Base-by-base conservation (phyloP, 2,797 vertebrate species). In the Thaleichthys pacificus region DNA sequence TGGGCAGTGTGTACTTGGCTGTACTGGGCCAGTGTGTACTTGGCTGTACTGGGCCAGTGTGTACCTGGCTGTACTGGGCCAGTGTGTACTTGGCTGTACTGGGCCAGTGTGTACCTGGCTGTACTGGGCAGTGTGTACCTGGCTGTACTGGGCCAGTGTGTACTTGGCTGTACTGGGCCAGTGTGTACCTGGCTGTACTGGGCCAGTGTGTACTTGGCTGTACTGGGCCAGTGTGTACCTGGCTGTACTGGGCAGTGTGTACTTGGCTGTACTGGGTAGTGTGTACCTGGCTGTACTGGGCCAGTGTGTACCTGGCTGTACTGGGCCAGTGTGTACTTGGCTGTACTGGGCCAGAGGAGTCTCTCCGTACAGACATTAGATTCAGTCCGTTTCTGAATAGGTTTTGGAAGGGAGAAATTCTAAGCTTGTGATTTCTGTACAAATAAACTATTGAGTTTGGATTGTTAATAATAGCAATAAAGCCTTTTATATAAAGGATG, bases 321-420 rank as follows among this genome's bases (percentile, higher is more conserved):
- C 35, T 35, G 35, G 8, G 35, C 35, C 35, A 6, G 35, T 7
- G 35, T 35, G 35, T 35, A 0, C 15, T 15, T 14, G 26, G 26
- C 42, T 47, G 14, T 60, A 38, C 58, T 63, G 47, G 62, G 30
- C 24, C 15, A 60, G 63, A 30, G 54, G 24, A 30, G 66, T 49
- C 64, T 17, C 56, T 66, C 21, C 17, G 24, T 42, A 60, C 74
- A 69, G 70, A 82, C 81, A 81, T 85, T 35, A 35, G 8, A 8
- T 35, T 8, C 32, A 35, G 32, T 35, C 32, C 1, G 11, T 42
- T 42, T 42, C 38, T 35, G 32, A 35, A 42, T 8, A 42, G 38
- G 85, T 87, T 87, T 79, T 78, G 80, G 71, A 66, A 86, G 17
- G 69, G 62, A 38, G 60, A 22, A 65, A 35, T 60, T 80, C 69